Evolutionary conservation across 2,888 invertebrate species (phyloP).

Genomic region (Dryococelus australis): DNA sequence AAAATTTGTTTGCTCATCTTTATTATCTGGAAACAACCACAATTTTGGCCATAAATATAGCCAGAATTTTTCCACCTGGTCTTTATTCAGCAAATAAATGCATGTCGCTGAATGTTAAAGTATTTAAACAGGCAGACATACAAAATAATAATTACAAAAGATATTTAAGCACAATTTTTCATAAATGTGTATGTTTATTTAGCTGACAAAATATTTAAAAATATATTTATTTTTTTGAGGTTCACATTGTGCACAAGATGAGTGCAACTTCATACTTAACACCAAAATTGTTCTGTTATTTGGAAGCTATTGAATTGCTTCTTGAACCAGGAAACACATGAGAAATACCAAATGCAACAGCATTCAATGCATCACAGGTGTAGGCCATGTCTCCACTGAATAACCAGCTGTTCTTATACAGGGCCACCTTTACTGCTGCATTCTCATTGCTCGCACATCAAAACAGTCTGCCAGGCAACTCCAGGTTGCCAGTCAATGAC

Average conservation of each 20-base stretch:
- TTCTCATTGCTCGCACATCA: too few species aligned
- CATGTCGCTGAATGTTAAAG: neutral
- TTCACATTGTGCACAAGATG: constrained; percentile 10
- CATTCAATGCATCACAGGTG: neutral
- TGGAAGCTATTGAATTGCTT: neutral
- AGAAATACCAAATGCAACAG: constrained; percentile 7
- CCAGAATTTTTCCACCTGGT: constrained; percentile 1
- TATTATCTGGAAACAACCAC: neutral
- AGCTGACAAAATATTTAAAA: neutral
- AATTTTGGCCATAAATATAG: neutral
- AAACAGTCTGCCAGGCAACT: too few species aligned
- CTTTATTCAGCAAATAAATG: neutral
- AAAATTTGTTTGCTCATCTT: neutral
- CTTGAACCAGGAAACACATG: neutral
- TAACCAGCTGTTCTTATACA: neutral
- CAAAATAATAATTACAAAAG: constrained; percentile 16
- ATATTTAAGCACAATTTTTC: constrained; percentile 1
- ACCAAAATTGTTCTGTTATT: neutral
- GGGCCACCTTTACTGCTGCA: too few species aligned
- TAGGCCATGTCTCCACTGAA: neutral
- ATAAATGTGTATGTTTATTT: neutral
- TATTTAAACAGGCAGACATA: constrained; percentile 8
- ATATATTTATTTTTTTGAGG: neutral
- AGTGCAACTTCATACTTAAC: constrained; percentile 1
- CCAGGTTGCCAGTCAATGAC: too few species aligned